phyloP scores from a whole-genome alignment of 2,888 invertebrate genomes.

The Phortica magna region DNA sequence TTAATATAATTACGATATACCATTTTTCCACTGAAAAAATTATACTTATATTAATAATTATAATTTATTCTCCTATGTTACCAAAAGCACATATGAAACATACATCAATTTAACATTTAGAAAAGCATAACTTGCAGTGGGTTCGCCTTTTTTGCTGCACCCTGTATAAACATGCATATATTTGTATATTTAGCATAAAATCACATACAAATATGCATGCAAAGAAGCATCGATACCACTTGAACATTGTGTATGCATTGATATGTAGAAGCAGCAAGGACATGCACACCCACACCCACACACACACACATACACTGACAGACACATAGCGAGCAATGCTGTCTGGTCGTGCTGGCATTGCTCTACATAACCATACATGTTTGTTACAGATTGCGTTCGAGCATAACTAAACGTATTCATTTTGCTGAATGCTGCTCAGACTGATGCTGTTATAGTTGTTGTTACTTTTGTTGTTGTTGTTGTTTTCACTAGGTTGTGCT shows the following conservation, averaged over 20 bases:
- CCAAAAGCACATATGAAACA: too few species aligned
- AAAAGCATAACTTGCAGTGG: too few species aligned
- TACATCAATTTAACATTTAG: too few species aligned
- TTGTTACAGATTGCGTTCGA: background rate
- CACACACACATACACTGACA: background rate
- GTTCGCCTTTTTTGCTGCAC: too few species aligned
- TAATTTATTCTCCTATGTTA: too few species aligned
- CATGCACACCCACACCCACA: background rate
- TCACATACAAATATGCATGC: constrained; percentile 65
- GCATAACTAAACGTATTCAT: constrained; percentile 35
- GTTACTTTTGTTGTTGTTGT: constrained; percentile 10
- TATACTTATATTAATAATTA: too few species aligned
- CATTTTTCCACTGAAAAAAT: too few species aligned
- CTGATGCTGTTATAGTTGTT: background rate
- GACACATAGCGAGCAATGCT: background rate
- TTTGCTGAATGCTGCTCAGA: background rate
- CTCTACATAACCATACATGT: background rate
- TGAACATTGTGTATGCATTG: background rate
- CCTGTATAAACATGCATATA: background rate
- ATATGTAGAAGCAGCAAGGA: background rate
- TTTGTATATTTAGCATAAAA: constrained; percentile 2
- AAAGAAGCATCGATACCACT: constrained; percentile 50
- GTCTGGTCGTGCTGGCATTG: background rate
- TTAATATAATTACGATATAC: too few species aligned
- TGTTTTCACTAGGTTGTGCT: background rate